These are phyloP conservation scores for Acronicta leporina DNA, from an alignment of 2,888 invertebrate genomes.

Conservation along the genomic window DNA sequence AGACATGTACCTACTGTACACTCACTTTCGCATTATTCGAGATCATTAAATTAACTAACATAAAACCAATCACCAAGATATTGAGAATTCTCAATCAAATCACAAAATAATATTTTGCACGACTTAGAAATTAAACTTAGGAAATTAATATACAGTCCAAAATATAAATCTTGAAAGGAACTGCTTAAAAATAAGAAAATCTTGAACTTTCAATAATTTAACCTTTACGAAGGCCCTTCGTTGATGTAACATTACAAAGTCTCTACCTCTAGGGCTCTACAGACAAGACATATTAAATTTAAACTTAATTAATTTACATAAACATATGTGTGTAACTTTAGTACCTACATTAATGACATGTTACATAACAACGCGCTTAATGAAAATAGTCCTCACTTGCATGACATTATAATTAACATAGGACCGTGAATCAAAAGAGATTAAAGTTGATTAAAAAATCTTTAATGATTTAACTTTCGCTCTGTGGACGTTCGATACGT, in stretches of 20 bases:
- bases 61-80: too few species aligned
- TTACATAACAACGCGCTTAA: conserved; percentile 12
- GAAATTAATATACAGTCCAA: too few species aligned
- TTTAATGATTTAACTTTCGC: too few species aligned
- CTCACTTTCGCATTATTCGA: too few species aligned
- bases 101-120: too few species aligned
- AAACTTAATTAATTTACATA: conserved; percentile 49
- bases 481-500: too few species aligned
- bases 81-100: too few species aligned
- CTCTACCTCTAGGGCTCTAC: conserved; percentile 4
- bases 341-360: conserved; percentile 13
- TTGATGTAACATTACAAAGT: conserved; percentile 21
- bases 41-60: too few species aligned
- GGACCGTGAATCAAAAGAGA: conserved; percentile 19
- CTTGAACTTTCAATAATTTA: conserved; percentile 23
- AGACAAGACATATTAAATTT: conserved; percentile 42
- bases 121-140: too few species aligned
- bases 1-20: too few species aligned
- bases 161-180: not conserved
- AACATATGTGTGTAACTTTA: conserved; percentile 26
- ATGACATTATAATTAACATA: conserved; percentile 13
- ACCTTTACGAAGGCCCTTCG: conserved; percentile 7
- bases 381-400: conserved; percentile 22
- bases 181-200: not conserved
- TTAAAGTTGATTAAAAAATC: conserved; percentile 11